A percentile compares a stretch with the other conserved stretches of the same genome.
Conservation (phyloP, 2,797 vertebrate genomes). For the Brotula barbata region DNA sequence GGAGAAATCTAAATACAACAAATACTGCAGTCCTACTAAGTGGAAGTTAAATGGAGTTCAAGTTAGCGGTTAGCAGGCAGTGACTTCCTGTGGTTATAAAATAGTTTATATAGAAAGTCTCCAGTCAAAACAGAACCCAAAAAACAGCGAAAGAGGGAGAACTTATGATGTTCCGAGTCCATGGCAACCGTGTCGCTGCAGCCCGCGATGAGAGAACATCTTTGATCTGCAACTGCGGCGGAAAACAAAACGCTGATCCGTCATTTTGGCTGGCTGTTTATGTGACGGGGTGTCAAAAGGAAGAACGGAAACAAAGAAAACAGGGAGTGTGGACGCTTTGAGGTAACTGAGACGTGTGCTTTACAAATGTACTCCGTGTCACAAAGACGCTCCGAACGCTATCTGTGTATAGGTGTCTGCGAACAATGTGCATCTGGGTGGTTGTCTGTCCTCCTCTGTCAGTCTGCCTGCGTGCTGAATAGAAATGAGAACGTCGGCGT, state of each 20-base stretch:
- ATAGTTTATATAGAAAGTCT: too few species aligned
- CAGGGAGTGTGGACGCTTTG: too few species aligned
- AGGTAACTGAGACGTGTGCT: not conserved
- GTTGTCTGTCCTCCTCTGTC: slow-evolving; percentile 2
- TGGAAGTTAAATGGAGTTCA: too few species aligned
- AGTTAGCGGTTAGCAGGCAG: too few species aligned
- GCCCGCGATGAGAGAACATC: slow-evolving; percentile 8
- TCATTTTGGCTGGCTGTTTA: slow-evolving; percentile 29
- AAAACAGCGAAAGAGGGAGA: not conserved
- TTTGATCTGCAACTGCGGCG: not conserved
- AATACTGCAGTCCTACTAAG: too few species aligned
- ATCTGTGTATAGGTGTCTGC: not conserved
- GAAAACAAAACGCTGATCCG: slow-evolving; percentile 4
- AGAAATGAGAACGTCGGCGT: slow-evolving; percentile 36
- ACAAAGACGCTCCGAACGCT: not conserved
- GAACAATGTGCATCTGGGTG: not conserved
- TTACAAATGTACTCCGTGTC: not conserved
- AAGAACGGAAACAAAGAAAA: not conserved
- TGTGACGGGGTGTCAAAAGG: not conserved
- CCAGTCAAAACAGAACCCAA: too few species aligned
- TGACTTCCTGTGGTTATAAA: too few species aligned
- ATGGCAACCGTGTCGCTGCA: not conserved
- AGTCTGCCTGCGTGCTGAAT: slow-evolving; percentile 15
- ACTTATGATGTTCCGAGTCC: not conserved
- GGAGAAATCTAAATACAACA: not conserved